Evolutionary conservation across 2,113 vertebrate genomes (phyloP).

Genomic region (Heterocephalus glaber): DNA sequence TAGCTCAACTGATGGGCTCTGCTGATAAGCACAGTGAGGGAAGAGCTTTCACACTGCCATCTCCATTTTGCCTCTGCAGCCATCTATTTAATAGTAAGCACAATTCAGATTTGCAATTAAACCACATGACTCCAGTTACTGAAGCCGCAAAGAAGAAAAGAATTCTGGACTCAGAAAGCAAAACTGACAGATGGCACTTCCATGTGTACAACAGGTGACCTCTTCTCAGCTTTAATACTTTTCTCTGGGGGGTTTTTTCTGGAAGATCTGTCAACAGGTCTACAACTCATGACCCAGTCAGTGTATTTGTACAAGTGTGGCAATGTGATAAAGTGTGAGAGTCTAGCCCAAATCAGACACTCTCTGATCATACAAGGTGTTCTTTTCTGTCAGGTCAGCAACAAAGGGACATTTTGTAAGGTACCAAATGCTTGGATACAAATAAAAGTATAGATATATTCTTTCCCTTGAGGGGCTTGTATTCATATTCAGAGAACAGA

Average conservation of each 20-base stretch:
- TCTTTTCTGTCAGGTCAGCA: background rate
- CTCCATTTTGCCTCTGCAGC: background rate
- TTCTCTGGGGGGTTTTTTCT: background rate
- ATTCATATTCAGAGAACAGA: background rate
- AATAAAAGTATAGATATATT: background rate
- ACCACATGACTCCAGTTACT: background rate
- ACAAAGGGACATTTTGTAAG: background rate
- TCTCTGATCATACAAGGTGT: background rate
- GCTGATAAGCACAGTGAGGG: fast-evolving
- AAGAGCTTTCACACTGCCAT: background rate
- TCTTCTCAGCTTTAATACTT: background rate
- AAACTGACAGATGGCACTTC: background rate
- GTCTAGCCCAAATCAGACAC: background rate
- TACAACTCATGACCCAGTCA: background rate
- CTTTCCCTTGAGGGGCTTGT: background rate
- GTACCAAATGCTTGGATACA: slow-evolving; percentile 8
- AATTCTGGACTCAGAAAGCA: background rate
- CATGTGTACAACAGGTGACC: background rate
- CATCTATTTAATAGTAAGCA: background rate
- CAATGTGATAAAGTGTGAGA: background rate
- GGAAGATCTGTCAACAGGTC: slow-evolving; percentile 18
- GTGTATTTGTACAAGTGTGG: background rate
- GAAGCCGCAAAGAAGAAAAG: background rate
- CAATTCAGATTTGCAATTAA: background rate
- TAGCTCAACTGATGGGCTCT: background rate